These are phyloP conservation scores for Coelopa frigida DNA, from an alignment of 1,140 invertebrate species.

Conservation along the genomic window DNA sequence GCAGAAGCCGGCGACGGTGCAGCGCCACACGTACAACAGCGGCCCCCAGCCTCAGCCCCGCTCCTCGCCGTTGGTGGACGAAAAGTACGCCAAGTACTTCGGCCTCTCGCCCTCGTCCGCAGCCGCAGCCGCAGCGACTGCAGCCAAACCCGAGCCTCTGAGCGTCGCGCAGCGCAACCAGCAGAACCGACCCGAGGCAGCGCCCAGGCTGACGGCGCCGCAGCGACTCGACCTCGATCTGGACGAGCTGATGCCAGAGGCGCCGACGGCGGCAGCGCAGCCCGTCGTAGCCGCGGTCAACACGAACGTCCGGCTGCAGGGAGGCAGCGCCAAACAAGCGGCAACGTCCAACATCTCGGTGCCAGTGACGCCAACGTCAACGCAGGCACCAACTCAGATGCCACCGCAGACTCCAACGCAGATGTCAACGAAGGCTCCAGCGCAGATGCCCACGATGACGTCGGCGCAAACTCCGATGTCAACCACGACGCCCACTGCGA, in stretches of 20 bases:
- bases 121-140: background rate
- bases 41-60: background rate
- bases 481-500: background rate
- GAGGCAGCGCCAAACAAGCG: background rate
- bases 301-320: background rate
- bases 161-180: slow-evolving; percentile 7
- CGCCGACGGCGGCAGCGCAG: background rate
- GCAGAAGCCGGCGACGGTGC: slow-evolving; percentile 17
- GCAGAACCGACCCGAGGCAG: background rate
- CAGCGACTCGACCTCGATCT: background rate
- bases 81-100: slow-evolving; percentile 36
- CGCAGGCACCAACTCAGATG: too few species aligned
- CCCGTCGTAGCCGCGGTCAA: background rate
- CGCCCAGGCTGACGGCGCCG: background rate
- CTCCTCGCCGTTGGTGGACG: slow-evolving; percentile 22
- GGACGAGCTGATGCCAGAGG: background rate
- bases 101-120: slow-evolving; percentile 18
- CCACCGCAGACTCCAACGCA: too few species aligned
- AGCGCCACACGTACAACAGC: background rate
- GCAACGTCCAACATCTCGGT: background rate
- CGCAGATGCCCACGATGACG: slow-evolving; percentile 24
- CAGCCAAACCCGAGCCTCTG: slow-evolving; percentile 18
- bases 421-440: too few species aligned
- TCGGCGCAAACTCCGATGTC: too few species aligned
- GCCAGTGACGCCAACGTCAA: background rate